phyloP scores from a whole-genome alignment of 2,888 invertebrate genomes.

The Allolobophora icterica region DNA sequence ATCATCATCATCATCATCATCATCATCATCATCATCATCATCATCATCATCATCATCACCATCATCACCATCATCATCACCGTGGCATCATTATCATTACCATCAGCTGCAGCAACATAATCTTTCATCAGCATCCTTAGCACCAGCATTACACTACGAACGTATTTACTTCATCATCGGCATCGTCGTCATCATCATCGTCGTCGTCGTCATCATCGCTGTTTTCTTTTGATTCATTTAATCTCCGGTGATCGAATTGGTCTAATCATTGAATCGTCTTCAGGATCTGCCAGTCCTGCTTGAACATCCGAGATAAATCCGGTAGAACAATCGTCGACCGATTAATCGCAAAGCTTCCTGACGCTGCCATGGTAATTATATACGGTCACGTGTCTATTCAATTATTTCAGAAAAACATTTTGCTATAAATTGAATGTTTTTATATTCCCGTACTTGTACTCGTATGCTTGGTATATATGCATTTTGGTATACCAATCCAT shows the following conservation, averaged over 20 bases:
- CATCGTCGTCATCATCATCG: neutral
- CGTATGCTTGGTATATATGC: too few species aligned
- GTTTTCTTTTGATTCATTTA: neutral
- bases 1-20: neutral
- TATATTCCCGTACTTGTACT: too few species aligned
- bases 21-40: too few species aligned
- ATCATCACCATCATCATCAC: too few species aligned
- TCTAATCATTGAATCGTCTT: neutral
- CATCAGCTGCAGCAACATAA: too few species aligned
- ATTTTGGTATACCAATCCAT: too few species aligned
- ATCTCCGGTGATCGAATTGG: neutral
- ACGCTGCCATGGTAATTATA: constrained; percentile 48
- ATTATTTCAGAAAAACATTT: neutral
- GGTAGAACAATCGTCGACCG: constrained; percentile 50
- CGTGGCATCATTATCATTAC: too few species aligned
- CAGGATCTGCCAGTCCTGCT: constrained; percentile 41
- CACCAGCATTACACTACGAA: too few species aligned
- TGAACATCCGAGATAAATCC: constrained; percentile 47
- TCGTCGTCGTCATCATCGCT: too few species aligned
- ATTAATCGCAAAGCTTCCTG: constrained; percentile 50
- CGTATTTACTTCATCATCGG: neutral
- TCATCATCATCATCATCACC: too few species aligned
- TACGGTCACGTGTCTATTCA: neutral
- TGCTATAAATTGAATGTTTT: neutral
- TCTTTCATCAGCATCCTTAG: too few species aligned